Percentiles rank a stretch among this genome's conserved stretches.
phyloP scores from a whole-genome alignment of 2,888 invertebrate species.

The Lepidochrysops patricia region DNA sequence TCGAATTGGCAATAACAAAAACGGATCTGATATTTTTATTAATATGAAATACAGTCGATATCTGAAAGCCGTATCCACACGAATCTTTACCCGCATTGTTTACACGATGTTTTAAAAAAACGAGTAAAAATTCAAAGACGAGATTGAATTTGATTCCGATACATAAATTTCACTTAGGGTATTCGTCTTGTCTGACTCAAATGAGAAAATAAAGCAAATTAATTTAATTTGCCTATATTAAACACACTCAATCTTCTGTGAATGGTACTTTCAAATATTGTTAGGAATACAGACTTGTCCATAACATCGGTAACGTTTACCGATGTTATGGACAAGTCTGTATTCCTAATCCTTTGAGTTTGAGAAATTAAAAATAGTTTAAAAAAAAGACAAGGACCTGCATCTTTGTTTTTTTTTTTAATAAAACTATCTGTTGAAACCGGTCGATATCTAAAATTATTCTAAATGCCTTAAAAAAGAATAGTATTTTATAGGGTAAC shows the following conservation, averaged over 20 bases:
- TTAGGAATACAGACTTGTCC: neutral
- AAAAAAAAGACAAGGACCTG: no score
- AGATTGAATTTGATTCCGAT: conserved; percentile 74
- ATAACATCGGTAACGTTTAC: neutral
- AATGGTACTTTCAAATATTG: conserved; percentile 19
- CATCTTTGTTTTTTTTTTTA: no score
- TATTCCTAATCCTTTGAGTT: neutral
- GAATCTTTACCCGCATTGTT: conserved; percentile 37
- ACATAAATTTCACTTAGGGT: conserved; percentile 73
- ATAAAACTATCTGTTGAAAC: no score
- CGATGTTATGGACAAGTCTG: neutral
- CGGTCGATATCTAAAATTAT: no score
- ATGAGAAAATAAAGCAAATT: conserved; percentile 34
- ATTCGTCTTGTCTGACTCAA: conserved; percentile 69
- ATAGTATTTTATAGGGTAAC: no score
- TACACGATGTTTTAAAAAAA: conserved; percentile 56
- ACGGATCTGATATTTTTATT: no score
- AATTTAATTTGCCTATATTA: conserved; percentile 56
- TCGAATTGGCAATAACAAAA: no score
- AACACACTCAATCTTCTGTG: conserved; percentile 58
- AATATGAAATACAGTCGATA: neutral
- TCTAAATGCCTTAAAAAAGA: no score
- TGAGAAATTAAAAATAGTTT: no score
- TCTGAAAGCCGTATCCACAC: conserved; percentile 35
- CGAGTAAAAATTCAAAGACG: conserved; percentile 69